Percentiles rank a stretch among this genome's conserved stretches.
Evolutionary conservation across 2,888 invertebrate species (phyloP).

Genomic region (Bimastos eiseni): DNA sequence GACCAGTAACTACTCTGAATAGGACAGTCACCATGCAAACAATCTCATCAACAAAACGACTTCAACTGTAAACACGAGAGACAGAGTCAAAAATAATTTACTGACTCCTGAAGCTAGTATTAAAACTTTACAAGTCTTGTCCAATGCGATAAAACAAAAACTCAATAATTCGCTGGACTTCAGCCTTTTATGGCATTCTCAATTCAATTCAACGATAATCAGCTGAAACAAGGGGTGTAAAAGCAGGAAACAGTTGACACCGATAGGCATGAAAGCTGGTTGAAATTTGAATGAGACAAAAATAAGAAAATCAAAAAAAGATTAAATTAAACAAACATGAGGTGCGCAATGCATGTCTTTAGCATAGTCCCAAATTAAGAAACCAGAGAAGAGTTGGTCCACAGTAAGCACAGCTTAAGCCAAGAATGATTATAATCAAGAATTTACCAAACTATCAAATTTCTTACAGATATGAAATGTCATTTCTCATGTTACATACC

Average conservation of each 20-base stretch:
- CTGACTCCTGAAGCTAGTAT: background rate
- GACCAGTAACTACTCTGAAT: slow-evolving; percentile 78
- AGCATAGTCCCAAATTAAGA: background rate
- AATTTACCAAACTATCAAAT: background rate
- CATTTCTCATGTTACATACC: no score
- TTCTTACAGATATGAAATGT: background rate
- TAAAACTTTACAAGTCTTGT: background rate
- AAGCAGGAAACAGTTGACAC: background rate
- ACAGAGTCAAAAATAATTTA: background rate
- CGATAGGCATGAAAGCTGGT: background rate
- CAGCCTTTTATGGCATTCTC: background rate
- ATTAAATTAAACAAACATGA: background rate
- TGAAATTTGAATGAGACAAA: background rate
- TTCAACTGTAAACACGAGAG: background rate
- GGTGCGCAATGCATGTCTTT: background rate
- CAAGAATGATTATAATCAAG: background rate
- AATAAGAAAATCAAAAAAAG: background rate
- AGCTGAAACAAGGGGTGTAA: background rate
- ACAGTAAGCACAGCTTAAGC: background rate
- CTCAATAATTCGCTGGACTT: background rate
- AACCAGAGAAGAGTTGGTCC: background rate
- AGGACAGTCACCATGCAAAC: background rate
- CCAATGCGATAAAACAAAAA: background rate
- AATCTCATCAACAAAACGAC: background rate
- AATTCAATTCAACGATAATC: background rate